Percentiles rank a stretch among this genome's conserved stretches.
Conservation (phyloP, 2,888 invertebrate species). For the Kryphioiulus occultus region DNA sequence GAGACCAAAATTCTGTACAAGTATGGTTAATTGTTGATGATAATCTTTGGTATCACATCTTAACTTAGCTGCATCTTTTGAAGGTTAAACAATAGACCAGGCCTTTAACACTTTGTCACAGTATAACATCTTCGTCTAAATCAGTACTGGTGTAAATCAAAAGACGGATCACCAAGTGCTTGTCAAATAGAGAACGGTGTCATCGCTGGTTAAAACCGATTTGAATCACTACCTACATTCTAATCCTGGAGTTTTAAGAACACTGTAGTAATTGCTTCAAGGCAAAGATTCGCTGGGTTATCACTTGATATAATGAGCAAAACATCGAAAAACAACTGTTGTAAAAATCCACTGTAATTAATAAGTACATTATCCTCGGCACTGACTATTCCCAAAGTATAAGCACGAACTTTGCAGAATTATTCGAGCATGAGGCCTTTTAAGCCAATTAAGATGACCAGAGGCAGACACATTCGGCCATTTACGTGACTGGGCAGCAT, state of each 20-base stretch:
- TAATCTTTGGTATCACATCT: too few species aligned
- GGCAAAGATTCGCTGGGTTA: not conserved
- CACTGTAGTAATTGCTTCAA: not conserved
- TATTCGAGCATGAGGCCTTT: not conserved
- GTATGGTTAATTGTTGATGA: too few species aligned
- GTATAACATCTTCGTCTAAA: too few species aligned
- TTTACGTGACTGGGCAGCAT: not conserved
- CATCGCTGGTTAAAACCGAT: not conserved
- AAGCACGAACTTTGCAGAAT: not conserved
- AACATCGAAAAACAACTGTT: not conserved
- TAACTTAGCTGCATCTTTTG: too few species aligned
- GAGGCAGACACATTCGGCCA: not conserved
- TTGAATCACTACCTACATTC: not conserved
- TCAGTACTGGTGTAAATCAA: too few species aligned
- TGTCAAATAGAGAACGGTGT: too few species aligned
- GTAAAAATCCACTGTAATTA: not conserved
- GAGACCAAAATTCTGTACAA: too few species aligned
- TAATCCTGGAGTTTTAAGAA: not conserved
- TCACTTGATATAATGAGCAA: not conserved
- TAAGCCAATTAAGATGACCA: not conserved
- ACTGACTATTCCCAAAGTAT: not conserved
- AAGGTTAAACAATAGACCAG: too few species aligned
- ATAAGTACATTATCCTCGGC: not conserved
- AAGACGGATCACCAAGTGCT: too few species aligned
- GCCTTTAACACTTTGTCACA: too few species aligned